These are phyloP conservation scores for Prunella fulvescens DNA, from an alignment of 2,113 vertebrate genomes.

Conservation along the genomic window DNA sequence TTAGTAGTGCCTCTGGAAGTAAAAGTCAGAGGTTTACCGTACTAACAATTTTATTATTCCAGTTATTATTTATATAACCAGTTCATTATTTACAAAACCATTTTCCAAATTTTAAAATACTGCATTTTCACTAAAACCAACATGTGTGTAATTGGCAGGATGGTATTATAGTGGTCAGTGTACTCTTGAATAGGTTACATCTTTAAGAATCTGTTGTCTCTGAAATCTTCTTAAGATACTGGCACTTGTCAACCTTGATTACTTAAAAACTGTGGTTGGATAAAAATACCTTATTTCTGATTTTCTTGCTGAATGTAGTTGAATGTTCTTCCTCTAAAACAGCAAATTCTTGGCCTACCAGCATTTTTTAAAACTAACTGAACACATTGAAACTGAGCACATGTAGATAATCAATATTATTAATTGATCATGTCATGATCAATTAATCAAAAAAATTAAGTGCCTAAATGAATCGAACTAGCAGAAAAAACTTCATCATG, in stretches of 20 bases:
- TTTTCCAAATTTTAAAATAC: background rate
- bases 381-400: background rate
- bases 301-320: background rate
- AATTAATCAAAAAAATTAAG: background rate
- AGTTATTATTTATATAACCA: background rate
- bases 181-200: background rate
- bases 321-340: background rate
- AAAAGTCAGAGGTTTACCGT: background rate
- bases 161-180: background rate
- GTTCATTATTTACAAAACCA: background rate
- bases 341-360: background rate
- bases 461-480: background rate
- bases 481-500: background rate
- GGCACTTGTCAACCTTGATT: background rate
- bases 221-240: background rate
- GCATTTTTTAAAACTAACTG: background rate
- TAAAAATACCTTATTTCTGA: background rate
- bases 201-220: background rate
- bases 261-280: background rate
- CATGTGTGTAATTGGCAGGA: background rate
- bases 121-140: background rate
- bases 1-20: background rate
- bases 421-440: too few species aligned
- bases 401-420: background rate
- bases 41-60: background rate